Percentiles rank a stretch among this genome's conserved stretches.
phyloP scores from a whole-genome alignment of 2,797 vertebrate genomes.

The Crypturellus tataupa region DNA sequence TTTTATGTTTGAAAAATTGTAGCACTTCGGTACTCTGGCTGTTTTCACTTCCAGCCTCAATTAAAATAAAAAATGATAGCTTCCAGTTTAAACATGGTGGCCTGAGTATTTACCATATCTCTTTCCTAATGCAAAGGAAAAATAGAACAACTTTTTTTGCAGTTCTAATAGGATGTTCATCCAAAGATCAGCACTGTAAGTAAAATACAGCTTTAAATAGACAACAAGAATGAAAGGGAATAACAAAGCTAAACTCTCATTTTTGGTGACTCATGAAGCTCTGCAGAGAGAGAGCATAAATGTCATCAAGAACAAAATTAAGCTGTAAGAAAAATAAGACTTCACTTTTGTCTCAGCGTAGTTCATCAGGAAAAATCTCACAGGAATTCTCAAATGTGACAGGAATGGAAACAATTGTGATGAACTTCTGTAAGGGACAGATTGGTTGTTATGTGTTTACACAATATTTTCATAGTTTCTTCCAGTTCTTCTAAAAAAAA shows the following conservation, averaged over 20 bases:
- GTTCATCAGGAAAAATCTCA: background rate
- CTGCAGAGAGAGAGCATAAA: background rate
- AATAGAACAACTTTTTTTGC: background rate
- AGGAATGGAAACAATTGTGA: background rate
- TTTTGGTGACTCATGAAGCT: background rate
- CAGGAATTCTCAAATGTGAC: background rate
- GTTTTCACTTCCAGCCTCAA: background rate
- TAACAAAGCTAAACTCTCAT: background rate
- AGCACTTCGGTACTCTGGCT: background rate
- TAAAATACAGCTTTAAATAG: background rate
- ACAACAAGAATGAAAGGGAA: background rate
- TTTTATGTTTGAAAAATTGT: background rate
- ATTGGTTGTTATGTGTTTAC: background rate
- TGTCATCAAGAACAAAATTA: background rate
- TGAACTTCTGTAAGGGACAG: background rate
- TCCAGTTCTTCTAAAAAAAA: background rate
- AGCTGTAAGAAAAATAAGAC: background rate
- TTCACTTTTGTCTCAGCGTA: background rate
- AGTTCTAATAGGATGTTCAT: background rate
- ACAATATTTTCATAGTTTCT: background rate
- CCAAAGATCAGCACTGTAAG: background rate
- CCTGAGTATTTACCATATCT: background rate
- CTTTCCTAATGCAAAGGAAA: background rate
- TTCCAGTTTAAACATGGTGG: background rate
- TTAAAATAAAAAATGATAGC: slow-evolving; percentile 19